A percentile compares a stretch with the other conserved stretches of the same genome.
Conservation (phyloP, 2,888 invertebrate genomes). For the Norana najaformis region DNA sequence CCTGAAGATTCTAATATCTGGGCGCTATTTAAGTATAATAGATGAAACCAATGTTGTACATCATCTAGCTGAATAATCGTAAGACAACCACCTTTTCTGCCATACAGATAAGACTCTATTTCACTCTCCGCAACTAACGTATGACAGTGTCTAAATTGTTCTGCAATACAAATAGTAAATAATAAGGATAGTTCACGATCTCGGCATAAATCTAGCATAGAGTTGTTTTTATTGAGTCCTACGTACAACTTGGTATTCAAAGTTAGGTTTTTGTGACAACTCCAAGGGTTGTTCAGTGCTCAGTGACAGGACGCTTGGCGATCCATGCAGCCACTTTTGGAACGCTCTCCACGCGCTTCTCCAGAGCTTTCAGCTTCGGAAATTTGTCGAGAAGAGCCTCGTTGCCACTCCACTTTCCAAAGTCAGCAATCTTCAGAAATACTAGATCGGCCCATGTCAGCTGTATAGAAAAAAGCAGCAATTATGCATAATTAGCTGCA, state of each 20-base stretch:
- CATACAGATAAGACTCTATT: background rate
- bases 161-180: background rate
- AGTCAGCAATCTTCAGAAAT: conserved; percentile 31
- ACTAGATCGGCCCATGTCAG: conserved; percentile 47
- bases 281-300: background rate
- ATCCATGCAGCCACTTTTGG: conserved; percentile 45
- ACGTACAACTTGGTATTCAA: background rate
- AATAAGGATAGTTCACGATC: background rate
- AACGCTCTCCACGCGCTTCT: conserved; percentile 38
- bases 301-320: conserved; percentile 43
- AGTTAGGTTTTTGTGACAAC: conserved; percentile 49
- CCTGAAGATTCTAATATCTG: too few relatives aligned
- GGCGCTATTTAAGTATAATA: too few relatives aligned
- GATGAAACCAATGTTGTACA: too few relatives aligned
- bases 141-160: background rate
- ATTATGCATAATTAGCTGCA: too few relatives aligned
- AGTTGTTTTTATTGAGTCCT: background rate
- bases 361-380: conserved; percentile 40
- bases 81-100: too few relatives aligned
- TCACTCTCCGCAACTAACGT: too few relatives aligned
- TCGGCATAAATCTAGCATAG: background rate
- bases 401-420: conserved; percentile 30
- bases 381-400: conserved; percentile 38
- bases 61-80: too few relatives aligned
- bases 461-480: conserved; percentile 38